Evolutionary conservation across 2,113 vertebrate genomes (phyloP).

Genomic region (Phrynosoma platyrhinos): DNA sequence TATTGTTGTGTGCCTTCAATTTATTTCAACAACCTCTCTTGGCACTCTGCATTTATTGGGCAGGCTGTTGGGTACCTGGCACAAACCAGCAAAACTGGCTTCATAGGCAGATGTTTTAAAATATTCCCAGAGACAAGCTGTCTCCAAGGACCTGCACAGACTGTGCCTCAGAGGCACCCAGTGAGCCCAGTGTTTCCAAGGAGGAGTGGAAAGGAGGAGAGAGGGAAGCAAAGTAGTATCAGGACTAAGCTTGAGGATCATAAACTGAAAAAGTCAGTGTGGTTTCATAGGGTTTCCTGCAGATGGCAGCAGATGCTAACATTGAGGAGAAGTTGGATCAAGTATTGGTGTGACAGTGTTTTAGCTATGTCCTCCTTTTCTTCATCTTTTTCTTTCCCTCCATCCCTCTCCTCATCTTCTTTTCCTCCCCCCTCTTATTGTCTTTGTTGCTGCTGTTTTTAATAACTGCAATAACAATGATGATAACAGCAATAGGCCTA

Average conservation of each 20-base stretch:
- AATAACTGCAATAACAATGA: too few relatives aligned
- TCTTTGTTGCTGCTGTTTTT: too few relatives aligned
- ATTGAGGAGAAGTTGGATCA: background rate
- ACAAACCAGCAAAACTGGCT: slow-evolving; percentile 23
- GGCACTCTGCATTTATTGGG: background rate
- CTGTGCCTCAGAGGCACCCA: slow-evolving; percentile 10
- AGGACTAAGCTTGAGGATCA: background rate
- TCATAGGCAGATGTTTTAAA: background rate
- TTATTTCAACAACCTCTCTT: too few relatives aligned
- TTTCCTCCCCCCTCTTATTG: too few relatives aligned
- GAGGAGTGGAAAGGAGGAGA: background rate
- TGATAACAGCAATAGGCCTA: too few relatives aligned
- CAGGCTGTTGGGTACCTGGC: background rate
- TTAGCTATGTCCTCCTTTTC: too few relatives aligned
- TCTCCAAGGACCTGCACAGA: background rate
- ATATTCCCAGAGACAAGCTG: slow-evolving; percentile 27
- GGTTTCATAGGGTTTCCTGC: slow-evolving; percentile 32
- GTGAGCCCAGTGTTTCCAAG: background rate
- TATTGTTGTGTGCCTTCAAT: too few relatives aligned
- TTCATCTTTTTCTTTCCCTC: background rate
- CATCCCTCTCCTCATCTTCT: too few relatives aligned
- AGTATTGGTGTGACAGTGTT: background rate
- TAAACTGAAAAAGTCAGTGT: background rate
- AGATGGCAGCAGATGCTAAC: slow-evolving; percentile 71
- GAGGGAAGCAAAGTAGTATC: background rate